A percentile compares a stretch with the other conserved stretches of the same genome.
phyloP scores from a whole-genome alignment of 2,888 invertebrate species.

The Halictus quadricinctus region DNA sequence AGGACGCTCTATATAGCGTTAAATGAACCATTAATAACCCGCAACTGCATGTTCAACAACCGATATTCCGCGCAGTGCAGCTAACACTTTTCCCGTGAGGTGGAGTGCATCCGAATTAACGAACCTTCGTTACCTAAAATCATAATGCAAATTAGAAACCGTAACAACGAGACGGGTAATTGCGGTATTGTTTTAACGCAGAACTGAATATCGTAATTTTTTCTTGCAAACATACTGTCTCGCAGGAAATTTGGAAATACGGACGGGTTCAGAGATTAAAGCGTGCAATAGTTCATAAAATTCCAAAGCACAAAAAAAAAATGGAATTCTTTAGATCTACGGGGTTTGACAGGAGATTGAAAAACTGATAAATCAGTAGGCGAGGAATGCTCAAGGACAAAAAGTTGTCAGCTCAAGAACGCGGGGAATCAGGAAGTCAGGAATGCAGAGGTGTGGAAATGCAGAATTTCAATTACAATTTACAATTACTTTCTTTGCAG shows the following conservation, averaged over 20 bases:
- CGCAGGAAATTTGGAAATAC: background rate
- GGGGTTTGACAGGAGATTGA: background rate
- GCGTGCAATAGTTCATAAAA: background rate
- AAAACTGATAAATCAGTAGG: background rate
- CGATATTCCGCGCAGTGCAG: background rate
- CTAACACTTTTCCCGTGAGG: background rate
- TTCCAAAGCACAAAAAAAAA: too few relatives aligned
- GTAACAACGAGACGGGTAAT: background rate
- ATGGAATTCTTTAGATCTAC: background rate
- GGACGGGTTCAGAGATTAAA: background rate
- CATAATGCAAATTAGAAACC: background rate
- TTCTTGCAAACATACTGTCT: background rate
- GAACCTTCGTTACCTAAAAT: slow-evolving; percentile 1
- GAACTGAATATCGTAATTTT: background rate
- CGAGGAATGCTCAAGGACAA: background rate
- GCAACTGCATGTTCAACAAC: background rate
- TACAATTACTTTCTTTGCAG: background rate
- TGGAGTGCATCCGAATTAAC: background rate
- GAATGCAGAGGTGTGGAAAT: background rate
- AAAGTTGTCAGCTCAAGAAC: background rate
- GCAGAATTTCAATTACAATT: background rate
- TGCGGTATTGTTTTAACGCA: background rate
- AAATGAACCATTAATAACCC: slow-evolving; percentile 10
- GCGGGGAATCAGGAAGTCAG: background rate
- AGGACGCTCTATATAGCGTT: background rate